Base-by-base conservation (phyloP, 2,113 vertebrate species). In the Boleophthalmus pectinirostris region DNA sequence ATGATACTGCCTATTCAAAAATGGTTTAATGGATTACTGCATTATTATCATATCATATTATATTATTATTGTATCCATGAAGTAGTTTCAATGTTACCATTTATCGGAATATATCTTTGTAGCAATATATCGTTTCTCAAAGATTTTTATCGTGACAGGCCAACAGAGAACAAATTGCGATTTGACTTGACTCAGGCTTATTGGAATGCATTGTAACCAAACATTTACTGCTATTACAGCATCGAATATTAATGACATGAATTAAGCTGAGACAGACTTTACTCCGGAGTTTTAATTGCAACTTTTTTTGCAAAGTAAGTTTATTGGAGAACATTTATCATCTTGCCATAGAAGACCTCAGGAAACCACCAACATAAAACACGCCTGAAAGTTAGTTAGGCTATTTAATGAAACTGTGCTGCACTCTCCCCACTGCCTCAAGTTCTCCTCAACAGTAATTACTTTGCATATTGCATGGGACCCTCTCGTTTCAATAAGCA, bases 281-380 rank as follows among this genome's bases (percentile, higher is more conserved):
- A 53, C 82, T 74, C 68, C 24, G 29, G 51, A 78, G 79, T 75
- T 72, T 78, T 79, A 73, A 74, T 58, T 84, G 60, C 68, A 68
- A 74, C 77, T 85, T 89, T 78, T n/a, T 77, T 24, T 69, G 72
- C 70, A 66, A 56, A 69, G 67, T 57, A 65, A 56, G 45, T 24
- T 1, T 24, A 5, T 5, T 51, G 25, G 80, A 65, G 74, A 70
- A 65, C 18, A 82, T 89, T 79, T 68, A 81, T 84, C 81, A 76
- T 83, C 66, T 64, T 74, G 76, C 53, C 79, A 25, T 15, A 81
- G 29, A 21, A 74, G 45, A 20, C 12, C 49, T 46, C 2, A 35
- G 54, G 57, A 73, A 65, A 46, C 45, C 29, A 70, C 14, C 53
- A 69, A 69, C 38, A 74, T 53, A 79, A 84, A 74, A 71, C 12